Conservation (phyloP, 2,888 invertebrate genomes). For the Euzophera pinguis region DNA sequence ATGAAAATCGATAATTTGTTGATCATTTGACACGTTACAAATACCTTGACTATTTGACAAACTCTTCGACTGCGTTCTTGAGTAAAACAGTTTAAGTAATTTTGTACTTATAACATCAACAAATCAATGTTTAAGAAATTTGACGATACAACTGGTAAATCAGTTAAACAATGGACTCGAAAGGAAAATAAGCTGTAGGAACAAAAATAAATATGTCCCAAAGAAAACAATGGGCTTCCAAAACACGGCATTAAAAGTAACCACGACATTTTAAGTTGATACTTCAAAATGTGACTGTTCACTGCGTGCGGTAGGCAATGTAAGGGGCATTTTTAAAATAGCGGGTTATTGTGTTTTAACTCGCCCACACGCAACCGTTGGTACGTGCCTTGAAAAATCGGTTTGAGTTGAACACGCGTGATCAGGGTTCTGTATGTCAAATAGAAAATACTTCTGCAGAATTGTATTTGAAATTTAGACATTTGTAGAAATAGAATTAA, state of each 20-base stretch:
- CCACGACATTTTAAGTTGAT: conserved; percentile 50
- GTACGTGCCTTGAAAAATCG: conserved; percentile 47
- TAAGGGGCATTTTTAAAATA: conserved; percentile 55
- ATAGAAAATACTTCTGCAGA: too few species aligned
- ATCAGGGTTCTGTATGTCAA: too few species aligned
- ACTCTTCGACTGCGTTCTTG: too few species aligned
- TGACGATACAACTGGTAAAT: conserved; percentile 7
- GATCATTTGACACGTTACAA: too few species aligned
- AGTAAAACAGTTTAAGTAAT: too few species aligned
- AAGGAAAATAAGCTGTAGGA: conserved; percentile 37
- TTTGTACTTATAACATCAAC: conserved; percentile 4
- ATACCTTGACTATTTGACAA: too few species aligned
- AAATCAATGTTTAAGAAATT: conserved; percentile 23
- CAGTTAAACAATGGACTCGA: conserved; percentile 32
- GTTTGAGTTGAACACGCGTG: too few species aligned
- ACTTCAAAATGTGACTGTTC: conserved; percentile 65
- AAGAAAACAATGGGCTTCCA: conserved; percentile 63
- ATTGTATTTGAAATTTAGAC: too few species aligned
- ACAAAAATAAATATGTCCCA: conserved; percentile 62
- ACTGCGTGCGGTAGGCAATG: conserved; percentile 67
- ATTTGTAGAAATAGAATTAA: too few species aligned
- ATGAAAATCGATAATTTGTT: too few species aligned
- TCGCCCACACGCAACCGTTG: conserved; percentile 61
- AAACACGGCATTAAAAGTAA: conserved; percentile 64
- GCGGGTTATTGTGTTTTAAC: conserved; percentile 58